Percentiles rank a stretch among this genome's conserved stretches.
phyloP scores from a whole-genome alignment of 2,888 invertebrate species.

The Bellardia pandia region DNA sequence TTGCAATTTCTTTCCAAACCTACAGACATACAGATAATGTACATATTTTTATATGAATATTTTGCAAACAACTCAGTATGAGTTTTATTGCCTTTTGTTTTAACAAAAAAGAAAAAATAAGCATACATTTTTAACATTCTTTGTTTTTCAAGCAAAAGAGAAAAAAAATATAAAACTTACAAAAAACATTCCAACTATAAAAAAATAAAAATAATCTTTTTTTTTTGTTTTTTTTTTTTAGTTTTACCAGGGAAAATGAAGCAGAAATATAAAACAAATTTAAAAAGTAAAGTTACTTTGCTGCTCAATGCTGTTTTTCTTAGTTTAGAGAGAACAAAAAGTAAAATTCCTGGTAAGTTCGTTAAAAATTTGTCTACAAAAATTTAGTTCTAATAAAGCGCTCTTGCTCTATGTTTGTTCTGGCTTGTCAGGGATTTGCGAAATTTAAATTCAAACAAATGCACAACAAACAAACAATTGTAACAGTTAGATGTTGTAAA shows the following conservation, averaged over 20 bases:
- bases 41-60: constrained; percentile 20
- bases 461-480: constrained; percentile 53
- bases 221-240: constrained; percentile 6
- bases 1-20: background rate
- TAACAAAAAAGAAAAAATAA: background rate
- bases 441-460: constrained; percentile 50
- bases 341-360: constrained; percentile 61
- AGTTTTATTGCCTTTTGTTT: constrained; percentile 67
- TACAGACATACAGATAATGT: background rate
- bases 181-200: constrained; percentile 8
- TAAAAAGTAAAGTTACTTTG: constrained; percentile 37
- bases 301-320: constrained; percentile 23
- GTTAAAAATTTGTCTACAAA: constrained; percentile 64
- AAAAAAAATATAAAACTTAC: background rate
- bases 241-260: constrained; percentile 26
- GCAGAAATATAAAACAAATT: constrained; percentile 48
- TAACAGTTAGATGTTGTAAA: constrained; percentile 63
- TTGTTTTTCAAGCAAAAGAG: constrained; percentile 46
- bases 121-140: constrained; percentile 60
- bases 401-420: constrained; percentile 10
- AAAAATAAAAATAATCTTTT: constrained; percentile 15
- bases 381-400: constrained; percentile 61
- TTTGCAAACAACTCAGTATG: constrained; percentile 46
- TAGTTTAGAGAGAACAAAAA: constrained; percentile 2
- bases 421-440: constrained; percentile 49